Conservation (phyloP, 2,888 invertebrate genomes). For the Agrotis clavis region DNA sequence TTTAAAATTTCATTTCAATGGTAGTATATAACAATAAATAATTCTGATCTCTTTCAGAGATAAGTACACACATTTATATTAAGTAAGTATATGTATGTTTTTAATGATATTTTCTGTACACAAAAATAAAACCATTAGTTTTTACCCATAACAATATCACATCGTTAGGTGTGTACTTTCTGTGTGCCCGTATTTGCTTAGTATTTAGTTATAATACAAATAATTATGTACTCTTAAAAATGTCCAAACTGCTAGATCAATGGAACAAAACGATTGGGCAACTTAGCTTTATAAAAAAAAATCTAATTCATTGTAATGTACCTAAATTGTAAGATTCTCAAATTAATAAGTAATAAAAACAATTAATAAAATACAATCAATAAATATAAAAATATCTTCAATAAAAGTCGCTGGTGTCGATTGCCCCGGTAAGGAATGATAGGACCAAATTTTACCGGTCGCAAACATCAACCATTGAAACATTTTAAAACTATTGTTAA, state of each 20-base stretch:
- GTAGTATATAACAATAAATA: constrained; percentile 90
- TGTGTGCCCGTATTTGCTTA: constrained; percentile 85
- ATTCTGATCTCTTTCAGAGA: constrained; percentile 87
- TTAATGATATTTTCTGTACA: constrained; percentile 83
- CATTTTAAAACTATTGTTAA: constrained; percentile 73
- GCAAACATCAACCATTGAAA: constrained; percentile 79
- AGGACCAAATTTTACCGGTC: constrained; percentile 92
- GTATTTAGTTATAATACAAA: constrained; percentile 68
- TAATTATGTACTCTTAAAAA: constrained; percentile 64
- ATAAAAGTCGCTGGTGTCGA: constrained; percentile 72
- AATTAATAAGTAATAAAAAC: constrained; percentile 56
- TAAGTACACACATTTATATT: constrained; percentile 82
- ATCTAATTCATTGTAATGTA: constrained; percentile 41
- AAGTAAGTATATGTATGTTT: constrained; percentile 78
- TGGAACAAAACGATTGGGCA: constrained; percentile 58
- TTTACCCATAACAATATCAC: constrained; percentile 89
- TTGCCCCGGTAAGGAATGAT: constrained; percentile 92
- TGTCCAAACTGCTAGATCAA: constrained; percentile 50
- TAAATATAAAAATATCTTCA: constrained; percentile 76
- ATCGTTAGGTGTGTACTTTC: constrained; percentile 86
- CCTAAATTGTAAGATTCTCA: constrained; percentile 52
- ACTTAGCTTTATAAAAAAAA: constrained; percentile 47
- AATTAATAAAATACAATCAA: constrained; percentile 62
- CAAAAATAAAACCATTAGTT: constrained; percentile 86
- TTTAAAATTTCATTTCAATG: constrained; percentile 88